A percentile compares a stretch with the other conserved stretches of the same genome.
These are phyloP conservation scores for Regulus satrapa DNA, from an alignment of 2,113 vertebrate species.

Conservation along the genomic window DNA sequence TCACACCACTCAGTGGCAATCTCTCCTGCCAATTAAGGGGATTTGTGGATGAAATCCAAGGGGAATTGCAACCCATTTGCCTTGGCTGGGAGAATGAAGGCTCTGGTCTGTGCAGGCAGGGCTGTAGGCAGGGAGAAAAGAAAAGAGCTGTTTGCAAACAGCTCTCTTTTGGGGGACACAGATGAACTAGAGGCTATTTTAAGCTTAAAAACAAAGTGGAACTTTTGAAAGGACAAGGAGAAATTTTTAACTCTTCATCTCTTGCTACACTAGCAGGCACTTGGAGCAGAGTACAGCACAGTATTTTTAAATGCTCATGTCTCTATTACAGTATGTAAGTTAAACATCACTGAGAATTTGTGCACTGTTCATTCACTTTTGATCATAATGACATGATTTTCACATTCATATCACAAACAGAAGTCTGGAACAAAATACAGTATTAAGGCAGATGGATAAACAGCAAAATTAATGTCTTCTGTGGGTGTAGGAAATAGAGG, in stretches of 20 bases:
- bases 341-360: neutral
- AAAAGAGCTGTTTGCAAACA: slow-evolving; percentile 12
- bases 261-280: neutral
- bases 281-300: neutral
- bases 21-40: slow-evolving; percentile 10
- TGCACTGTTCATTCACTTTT: neutral
- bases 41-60: slow-evolving; percentile 24
- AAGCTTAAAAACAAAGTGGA: neutral
- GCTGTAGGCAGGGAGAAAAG: neutral
- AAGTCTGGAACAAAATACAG: neutral
- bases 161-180: neutral
- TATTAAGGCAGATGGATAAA: neutral
- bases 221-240: neutral
- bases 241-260: neutral
- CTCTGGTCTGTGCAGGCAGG: neutral
- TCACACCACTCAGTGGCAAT: neutral
- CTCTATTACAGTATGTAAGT: neutral
- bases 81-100: neutral
- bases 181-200: neutral
- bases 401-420: neutral
- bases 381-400: neutral
- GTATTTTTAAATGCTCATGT: neutral
- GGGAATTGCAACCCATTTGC: neutral
- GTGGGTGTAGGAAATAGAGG: neutral
- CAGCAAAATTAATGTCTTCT: neutral